These are phyloP conservation scores for Plectropomus leopardus DNA, from an alignment of 2,113 vertebrate genomes.

Conservation along the genomic window DNA sequence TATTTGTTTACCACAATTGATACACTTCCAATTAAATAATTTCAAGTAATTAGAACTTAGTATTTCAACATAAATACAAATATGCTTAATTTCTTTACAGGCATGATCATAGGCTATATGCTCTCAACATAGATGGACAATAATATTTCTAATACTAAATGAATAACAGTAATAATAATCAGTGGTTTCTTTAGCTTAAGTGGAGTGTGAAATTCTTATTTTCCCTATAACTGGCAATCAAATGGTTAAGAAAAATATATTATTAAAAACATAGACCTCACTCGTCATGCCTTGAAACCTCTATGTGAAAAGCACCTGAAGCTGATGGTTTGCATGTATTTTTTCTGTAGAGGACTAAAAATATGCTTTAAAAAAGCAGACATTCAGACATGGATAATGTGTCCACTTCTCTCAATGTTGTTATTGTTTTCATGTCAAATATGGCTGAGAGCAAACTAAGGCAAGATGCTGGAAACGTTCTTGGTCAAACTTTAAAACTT, in stretches of 20 bases:
- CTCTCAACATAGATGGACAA: too few species aligned
- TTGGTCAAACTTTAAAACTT: not conserved
- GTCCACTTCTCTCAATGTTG: too few species aligned
- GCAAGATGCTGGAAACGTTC: not conserved
- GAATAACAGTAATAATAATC: not conserved
- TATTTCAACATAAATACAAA: too few species aligned
- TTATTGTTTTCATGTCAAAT: not conserved
- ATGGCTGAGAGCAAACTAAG: not conserved
- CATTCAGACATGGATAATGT: not conserved
- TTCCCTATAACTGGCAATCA: not conserved
- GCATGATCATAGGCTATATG: not conserved
- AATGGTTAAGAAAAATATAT: too few species aligned
- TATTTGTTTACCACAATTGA: too few species aligned
- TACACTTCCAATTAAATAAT: not conserved
- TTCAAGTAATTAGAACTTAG: not conserved
- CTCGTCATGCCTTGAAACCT: not conserved
- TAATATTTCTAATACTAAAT: not conserved
- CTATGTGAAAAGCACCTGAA: not conserved
- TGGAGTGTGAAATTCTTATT: not conserved
- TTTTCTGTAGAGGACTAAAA: not conserved
- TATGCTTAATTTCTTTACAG: not conserved
- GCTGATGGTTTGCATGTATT: too few species aligned
- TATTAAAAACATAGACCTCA: too few species aligned
- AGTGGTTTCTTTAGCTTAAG: not conserved
- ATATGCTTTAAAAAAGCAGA: not conserved